phyloP scores from a whole-genome alignment of 2,113 vertebrate species.

The Lepisosteus osseus region DNA sequence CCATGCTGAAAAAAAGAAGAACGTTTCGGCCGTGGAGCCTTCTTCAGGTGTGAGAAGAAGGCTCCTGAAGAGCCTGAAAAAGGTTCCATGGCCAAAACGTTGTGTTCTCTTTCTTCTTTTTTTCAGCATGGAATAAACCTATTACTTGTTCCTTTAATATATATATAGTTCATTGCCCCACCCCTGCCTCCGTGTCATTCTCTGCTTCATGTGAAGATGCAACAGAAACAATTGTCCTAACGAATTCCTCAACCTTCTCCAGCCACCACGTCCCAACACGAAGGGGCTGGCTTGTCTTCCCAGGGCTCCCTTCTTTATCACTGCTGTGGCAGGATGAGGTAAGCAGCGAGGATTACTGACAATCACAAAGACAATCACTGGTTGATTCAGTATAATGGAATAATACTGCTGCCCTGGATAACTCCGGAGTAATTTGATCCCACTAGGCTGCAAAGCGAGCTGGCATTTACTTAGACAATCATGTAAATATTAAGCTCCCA shows the following conservation, averaged over 20 bases:
- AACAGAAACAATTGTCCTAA: slow-evolving; percentile 14
- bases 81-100: no score
- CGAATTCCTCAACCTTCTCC: slow-evolving; percentile 42
- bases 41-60: no score
- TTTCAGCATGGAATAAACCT: no score
- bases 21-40: no score
- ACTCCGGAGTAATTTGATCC: slow-evolving; percentile 39
- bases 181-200: no score
- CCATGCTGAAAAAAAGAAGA: no score
- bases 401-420: slow-evolving; percentile 39
- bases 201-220: no score
- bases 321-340: slow-evolving; percentile 27
- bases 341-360: slow-evolving; percentile 39
- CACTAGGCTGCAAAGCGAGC: slow-evolving; percentile 19
- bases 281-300: slow-evolving; percentile 3
- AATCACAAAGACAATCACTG: slow-evolving; percentile 25
- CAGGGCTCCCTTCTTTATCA: slow-evolving; percentile 34
- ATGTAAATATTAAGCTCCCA: slow-evolving; percentile 52
- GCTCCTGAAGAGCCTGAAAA: no score
- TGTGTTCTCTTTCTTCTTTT: no score
- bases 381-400: slow-evolving; percentile 41
- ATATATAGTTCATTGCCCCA: no score
- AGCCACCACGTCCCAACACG: slow-evolving; percentile 39
- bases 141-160: no score
- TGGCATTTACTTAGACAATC: slow-evolving; percentile 50